Percentiles rank a stretch among this genome's conserved stretches.
These are phyloP conservation scores for Drosophila paulistorum DNA, from an alignment of 1,140 invertebrate species.

Conservation along the genomic window DNA sequence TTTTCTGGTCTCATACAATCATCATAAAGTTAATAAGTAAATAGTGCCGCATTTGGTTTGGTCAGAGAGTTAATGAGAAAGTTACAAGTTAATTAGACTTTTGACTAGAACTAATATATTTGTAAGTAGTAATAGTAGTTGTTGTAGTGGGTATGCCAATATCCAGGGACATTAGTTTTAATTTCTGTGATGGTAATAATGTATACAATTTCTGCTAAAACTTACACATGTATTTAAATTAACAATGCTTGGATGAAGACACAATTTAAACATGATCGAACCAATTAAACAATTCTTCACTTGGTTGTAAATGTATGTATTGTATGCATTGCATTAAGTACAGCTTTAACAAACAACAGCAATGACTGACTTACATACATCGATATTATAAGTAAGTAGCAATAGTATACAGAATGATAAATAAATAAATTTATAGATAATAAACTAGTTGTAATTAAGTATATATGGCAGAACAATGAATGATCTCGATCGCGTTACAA, in stretches of 20 bases:
- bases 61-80: slow-evolving; percentile 66
- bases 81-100: slow-evolving; percentile 40
- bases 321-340: slow-evolving; percentile 56
- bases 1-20: slow-evolving; percentile 47
- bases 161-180: slow-evolving; percentile 10
- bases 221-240: slow-evolving; percentile 78
- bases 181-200: neutral
- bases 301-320: neutral
- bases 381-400: slow-evolving; percentile 39
- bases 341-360: slow-evolving; percentile 79
- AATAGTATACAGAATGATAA: slow-evolving; percentile 35
- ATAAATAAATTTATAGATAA: slow-evolving; percentile 38
- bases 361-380: slow-evolving; percentile 62
- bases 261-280: slow-evolving; percentile 24
- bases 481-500: slow-evolving; percentile 70
- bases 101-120: slow-evolving; percentile 62
- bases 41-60: slow-evolving; percentile 70
- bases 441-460: slow-evolving; percentile 47
- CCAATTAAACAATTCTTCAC: slow-evolving; percentile 6
- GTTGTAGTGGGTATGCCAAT: slow-evolving; percentile 8
- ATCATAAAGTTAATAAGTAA: slow-evolving; percentile 40
- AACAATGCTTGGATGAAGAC: slow-evolving; percentile 69
- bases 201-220: slow-evolving; percentile 35
- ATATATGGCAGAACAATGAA: slow-evolving; percentile 64
- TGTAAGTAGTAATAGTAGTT: slow-evolving; percentile 19